phyloP scores from a whole-genome alignment of 2,113 vertebrate genomes.

The Psilopsiagon aymara region DNA sequence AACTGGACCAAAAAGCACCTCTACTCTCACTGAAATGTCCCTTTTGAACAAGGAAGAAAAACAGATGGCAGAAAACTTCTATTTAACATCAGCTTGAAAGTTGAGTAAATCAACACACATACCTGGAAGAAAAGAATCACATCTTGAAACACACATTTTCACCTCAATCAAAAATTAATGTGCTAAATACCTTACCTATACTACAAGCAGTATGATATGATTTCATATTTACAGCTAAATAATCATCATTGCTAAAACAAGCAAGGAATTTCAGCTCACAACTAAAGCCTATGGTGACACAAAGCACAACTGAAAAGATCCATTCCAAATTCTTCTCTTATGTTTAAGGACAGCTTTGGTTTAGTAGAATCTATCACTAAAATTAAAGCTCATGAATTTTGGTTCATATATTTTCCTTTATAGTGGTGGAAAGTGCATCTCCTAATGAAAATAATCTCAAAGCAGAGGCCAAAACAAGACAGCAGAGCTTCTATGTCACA shows the following conservation, averaged over 20 bases:
- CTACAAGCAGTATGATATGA: background rate
- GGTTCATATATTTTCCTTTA: background rate
- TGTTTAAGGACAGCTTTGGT: background rate
- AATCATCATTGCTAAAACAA: background rate
- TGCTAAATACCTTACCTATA: background rate
- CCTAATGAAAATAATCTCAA: background rate
- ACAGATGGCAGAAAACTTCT: constrained; percentile 39
- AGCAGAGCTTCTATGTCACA: background rate
- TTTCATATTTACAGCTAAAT: background rate
- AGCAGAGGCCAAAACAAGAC: background rate
- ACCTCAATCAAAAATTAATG: background rate
- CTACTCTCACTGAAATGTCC: constrained; percentile 22
- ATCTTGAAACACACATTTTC: constrained; percentile 32
- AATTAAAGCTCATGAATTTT: background rate
- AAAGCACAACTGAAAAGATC: background rate
- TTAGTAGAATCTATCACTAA: background rate
- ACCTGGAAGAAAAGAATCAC: constrained; percentile 57
- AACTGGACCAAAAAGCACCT: background rate
- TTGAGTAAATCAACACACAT: constrained; percentile 47
- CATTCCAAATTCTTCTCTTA: background rate
- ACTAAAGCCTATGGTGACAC: background rate
- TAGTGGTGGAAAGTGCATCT: background rate
- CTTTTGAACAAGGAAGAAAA: constrained; percentile 24
- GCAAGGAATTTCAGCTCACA: background rate
- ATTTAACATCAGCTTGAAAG: constrained; percentile 41